phyloP scores from a whole-genome alignment of 2,797 vertebrate species.

The Protonibea diacanthus region DNA sequence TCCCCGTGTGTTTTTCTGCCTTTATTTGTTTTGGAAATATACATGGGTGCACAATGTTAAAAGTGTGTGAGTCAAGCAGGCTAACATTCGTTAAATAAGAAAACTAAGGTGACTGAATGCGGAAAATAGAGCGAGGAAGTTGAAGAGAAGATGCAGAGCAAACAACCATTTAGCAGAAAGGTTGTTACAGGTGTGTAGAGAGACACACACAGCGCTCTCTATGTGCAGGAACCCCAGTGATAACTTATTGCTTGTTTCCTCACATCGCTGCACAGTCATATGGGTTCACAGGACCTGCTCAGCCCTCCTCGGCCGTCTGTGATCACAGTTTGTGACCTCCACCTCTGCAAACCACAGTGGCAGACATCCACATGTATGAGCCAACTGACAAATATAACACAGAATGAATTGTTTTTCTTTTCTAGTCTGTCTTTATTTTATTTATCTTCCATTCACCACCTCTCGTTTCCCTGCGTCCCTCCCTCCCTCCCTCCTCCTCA shows the following conservation, averaged over 20 bases:
- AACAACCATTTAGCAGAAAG: conserved; percentile 37
- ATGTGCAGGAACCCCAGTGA: conserved; percentile 43
- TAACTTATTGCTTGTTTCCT: conserved; percentile 70
- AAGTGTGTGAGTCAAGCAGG: neutral
- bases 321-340: conserved; percentile 23
- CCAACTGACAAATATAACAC: conserved; percentile 38
- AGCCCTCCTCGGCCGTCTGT: conserved; percentile 12
- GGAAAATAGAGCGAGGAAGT: neutral
- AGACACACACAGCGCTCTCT: conserved; percentile 19
- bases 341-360: conserved; percentile 27
- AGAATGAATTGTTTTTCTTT: neutral
- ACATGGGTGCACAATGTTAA: neutral
- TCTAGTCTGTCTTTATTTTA: conserved; percentile 44
- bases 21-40: neutral
- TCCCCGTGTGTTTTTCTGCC: too few relatives aligned
- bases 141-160: conserved; percentile 15
- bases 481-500: conserved; percentile 38
- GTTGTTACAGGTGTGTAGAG: conserved; percentile 51
- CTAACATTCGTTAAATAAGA: neutral
- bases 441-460: conserved; percentile 28
- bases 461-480: conserved; percentile 28
- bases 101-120: neutral
- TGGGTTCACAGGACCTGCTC: conserved; percentile 36
- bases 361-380: conserved; percentile 19
- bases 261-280: conserved; percentile 11